phyloP scores from a whole-genome alignment of 2,888 invertebrate genomes.

The Gymnosoma rotundatum region DNA sequence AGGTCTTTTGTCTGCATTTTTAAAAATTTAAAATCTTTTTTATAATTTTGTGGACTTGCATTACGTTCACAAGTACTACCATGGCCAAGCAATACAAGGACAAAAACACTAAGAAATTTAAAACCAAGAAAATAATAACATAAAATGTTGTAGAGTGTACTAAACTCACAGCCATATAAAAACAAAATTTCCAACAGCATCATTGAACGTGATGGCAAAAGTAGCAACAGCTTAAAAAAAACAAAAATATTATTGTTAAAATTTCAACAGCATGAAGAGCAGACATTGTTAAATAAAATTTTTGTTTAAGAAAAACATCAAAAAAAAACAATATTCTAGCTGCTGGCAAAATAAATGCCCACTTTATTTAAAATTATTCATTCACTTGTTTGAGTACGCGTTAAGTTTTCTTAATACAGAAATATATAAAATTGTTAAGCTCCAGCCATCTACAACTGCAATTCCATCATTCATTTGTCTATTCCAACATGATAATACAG shows the following conservation, averaged over 20 bases:
- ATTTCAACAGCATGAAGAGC: slow-evolving; percentile 25
- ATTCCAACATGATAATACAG: slow-evolving; percentile 30
- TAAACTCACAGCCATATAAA: neutral
- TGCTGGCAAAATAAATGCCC: neutral
- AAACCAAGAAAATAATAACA: slow-evolving; percentile 50
- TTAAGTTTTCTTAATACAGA: slow-evolving; percentile 43
- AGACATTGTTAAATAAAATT: slow-evolving; percentile 19
- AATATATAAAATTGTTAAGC: slow-evolving; percentile 3
- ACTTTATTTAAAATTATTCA: slow-evolving; percentile 16
- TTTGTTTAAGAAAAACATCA: neutral
- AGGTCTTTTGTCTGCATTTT: too few species aligned
- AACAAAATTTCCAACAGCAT: neutral
- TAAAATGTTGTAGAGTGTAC: too few species aligned
- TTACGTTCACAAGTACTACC: slow-evolving; percentile 14
- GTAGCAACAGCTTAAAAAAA: slow-evolving; percentile 12
- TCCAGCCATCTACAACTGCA: neutral
- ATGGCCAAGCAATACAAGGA: slow-evolving; percentile 25
- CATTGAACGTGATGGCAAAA: neutral
- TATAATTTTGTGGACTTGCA: slow-evolving; percentile 18
- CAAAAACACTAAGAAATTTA: slow-evolving; percentile 41
- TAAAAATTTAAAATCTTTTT: neutral
- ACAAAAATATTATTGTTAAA: slow-evolving; percentile 20
- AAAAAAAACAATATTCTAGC: neutral
- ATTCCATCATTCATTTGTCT: slow-evolving; percentile 8
- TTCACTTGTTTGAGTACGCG: slow-evolving; percentile 15